A percentile compares a stretch with the other conserved stretches of the same genome.
Conservation (phyloP, 2,113 vertebrate species). For the Macaca fascicularis region DNA sequence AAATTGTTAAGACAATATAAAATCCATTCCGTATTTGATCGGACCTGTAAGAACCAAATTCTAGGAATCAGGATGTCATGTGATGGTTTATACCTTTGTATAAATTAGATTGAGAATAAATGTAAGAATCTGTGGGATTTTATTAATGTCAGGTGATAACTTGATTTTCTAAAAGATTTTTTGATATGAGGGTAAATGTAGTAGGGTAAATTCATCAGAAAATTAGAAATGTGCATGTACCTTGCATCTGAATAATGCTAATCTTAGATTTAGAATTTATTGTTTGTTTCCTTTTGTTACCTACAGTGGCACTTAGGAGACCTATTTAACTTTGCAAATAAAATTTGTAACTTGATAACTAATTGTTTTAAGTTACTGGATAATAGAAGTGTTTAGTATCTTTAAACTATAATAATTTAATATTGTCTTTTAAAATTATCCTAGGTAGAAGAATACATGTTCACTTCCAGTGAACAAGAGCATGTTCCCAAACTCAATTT, state of each 20-base stretch:
- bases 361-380: conserved; percentile 27
- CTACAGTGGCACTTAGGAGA: not conserved
- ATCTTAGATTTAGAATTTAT: conserved; percentile 30
- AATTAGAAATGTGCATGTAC: conserved; percentile 33
- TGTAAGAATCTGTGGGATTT: conserved; percentile 31
- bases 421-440: not conserved
- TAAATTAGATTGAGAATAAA: conserved; percentile 47
- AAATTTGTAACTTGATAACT: conserved; percentile 37
- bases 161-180: conserved; percentile 28
- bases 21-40: conserved; percentile 18
- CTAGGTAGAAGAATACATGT: conserved; percentile 84
- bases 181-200: conserved; percentile 5
- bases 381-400: not conserved
- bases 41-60: conserved; percentile 1
- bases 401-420: conserved; percentile 42
- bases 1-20: not conserved
- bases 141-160: not conserved
- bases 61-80: conserved; percentile 12
- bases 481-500: conserved; percentile 89
- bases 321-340: conserved; percentile 33
- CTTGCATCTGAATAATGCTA: conserved; percentile 39
- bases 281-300: not conserved
- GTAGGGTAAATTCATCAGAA: conserved; percentile 7
- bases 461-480: conserved; percentile 81
- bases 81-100: not conserved